Conservation (phyloP, 2,888 invertebrate species). For the Ptycholaimellus sp. region DNA sequence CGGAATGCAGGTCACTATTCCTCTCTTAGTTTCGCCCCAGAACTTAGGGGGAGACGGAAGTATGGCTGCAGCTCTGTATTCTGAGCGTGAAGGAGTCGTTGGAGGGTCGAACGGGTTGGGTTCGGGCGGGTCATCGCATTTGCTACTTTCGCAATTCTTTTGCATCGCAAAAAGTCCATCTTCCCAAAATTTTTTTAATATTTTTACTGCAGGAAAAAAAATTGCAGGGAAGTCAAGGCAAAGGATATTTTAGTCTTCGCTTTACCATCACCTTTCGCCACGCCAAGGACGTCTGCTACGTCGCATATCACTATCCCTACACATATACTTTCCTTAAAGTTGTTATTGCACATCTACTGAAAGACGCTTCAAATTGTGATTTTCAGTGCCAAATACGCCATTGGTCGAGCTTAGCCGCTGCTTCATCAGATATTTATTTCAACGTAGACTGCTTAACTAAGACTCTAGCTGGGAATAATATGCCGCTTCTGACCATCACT, state of each 20-base stretch:
- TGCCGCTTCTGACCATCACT: conserved; percentile 52
- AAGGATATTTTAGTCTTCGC: conserved; percentile 45
- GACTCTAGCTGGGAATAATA: conserved; percentile 47
- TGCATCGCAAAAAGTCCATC: not conserved
- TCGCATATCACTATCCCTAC: conserved; percentile 66
- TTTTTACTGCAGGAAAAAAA: conserved; percentile 2
- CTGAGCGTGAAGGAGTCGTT: too few species aligned
- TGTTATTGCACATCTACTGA: too few species aligned
- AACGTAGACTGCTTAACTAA: too few species aligned
- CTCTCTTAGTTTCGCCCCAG: not conserved
- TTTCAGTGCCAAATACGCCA: too few species aligned
- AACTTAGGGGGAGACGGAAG: too few species aligned
- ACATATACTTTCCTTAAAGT: conserved; percentile 53
- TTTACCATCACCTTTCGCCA: conserved; percentile 53
- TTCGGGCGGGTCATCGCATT: conserved; percentile 46
- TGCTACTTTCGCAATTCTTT: conserved; percentile 63
- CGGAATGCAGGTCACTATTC: conserved; percentile 29
- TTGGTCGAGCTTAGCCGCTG: too few species aligned
- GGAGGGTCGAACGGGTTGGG: conserved; percentile 37
- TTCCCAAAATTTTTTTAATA: too few species aligned
- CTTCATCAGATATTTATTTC: too few species aligned
- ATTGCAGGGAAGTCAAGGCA: conserved; percentile 4
- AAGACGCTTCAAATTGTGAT: too few species aligned
- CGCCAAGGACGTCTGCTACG: conserved; percentile 50
- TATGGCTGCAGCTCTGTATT: too few species aligned